Evolutionary conservation across 2,888 invertebrate species (phyloP), one percentile per base, ranked within the genome.

Genomic region (Ditula angustiorana): DNA sequence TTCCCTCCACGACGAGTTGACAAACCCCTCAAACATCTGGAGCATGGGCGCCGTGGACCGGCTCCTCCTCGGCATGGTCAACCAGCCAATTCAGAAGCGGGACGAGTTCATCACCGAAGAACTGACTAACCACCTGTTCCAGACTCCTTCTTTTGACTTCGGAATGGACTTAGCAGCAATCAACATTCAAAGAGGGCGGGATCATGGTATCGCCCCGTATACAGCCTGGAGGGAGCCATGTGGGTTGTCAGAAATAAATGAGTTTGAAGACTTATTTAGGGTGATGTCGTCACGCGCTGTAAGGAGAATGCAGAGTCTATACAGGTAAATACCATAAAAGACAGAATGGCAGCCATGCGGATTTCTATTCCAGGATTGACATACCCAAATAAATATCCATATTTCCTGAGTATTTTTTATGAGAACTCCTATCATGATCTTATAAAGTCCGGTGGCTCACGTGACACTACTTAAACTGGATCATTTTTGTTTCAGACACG

Each of bases 131-230:
- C 97, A 96, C 78, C 90, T 97, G 0, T 97, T 97, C 78, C 96
- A 97, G 92, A 95, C 96, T 1, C 80, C 86, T 69, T 93, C 93
- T 8, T 95, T 95, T 66, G 94, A 94, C 21, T 97, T 96, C 73
- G 97, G 98, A 0, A 95, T 98, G 94, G 98, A 98, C 80, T 88
- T 98, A 64, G 97, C 97, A 0, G 96, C 98, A 0, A 95, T 98
- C 59, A 98, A 98, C 75, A 96, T 98, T 35, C 98, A 98, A 82
- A 83, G 92, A 55, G 98, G 97, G 0, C 93, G 98, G 28, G 98
- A 98, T 81, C 98, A 98, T 79, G 98, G 98, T 0, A 92, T 98
- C 0, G 95, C 97, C 0, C 93, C 96, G 0, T 98, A 97, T 79
- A 96, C 96, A 0, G 83, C 94, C 0, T 98, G 97, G 97, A 93